Conservation (phyloP, 2,888 invertebrate species). For the Ophonus ardosiacus region DNA sequence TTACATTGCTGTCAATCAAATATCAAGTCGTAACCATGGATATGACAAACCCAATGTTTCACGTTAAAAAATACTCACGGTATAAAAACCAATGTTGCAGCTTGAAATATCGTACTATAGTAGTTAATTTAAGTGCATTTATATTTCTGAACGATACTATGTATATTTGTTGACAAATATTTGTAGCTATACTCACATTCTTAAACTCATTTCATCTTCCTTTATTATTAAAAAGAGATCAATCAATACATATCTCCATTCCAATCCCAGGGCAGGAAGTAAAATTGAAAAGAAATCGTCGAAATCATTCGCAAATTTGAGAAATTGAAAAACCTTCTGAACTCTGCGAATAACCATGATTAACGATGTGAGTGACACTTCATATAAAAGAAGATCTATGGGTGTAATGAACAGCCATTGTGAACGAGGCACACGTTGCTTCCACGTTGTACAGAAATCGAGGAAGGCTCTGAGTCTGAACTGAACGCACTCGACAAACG, state of each 20-base stretch:
- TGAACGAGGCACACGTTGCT: slow-evolving; percentile 69
- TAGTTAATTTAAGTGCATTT: too few species aligned
- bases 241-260: neutral
- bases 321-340: slow-evolving; percentile 64
- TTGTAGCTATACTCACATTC: neutral
- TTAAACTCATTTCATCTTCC: neutral
- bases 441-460: slow-evolving; percentile 42
- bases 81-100: too few species aligned
- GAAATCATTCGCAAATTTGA: slow-evolving; percentile 65
- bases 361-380: slow-evolving; percentile 69
- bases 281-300: slow-evolving; percentile 51
- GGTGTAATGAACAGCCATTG: slow-evolving; percentile 69
- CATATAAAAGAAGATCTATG: slow-evolving; percentile 69
- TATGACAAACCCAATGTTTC: too few species aligned
- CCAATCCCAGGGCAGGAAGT: neutral
- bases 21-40: too few species aligned
- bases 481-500: slow-evolving; percentile 45
- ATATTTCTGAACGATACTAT: neutral
- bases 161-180: neutral
- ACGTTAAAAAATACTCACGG: too few species aligned
- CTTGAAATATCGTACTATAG: too few species aligned
- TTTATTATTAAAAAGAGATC: slow-evolving; percentile 24
- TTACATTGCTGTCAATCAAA: too few species aligned
- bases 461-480: neutral
- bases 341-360: slow-evolving; percentile 67